Evolutionary conservation across 2,888 invertebrate genomes (phyloP), one percentile per base, ranked within the genome.

Genomic region (Osmoderma eremita): DNA sequence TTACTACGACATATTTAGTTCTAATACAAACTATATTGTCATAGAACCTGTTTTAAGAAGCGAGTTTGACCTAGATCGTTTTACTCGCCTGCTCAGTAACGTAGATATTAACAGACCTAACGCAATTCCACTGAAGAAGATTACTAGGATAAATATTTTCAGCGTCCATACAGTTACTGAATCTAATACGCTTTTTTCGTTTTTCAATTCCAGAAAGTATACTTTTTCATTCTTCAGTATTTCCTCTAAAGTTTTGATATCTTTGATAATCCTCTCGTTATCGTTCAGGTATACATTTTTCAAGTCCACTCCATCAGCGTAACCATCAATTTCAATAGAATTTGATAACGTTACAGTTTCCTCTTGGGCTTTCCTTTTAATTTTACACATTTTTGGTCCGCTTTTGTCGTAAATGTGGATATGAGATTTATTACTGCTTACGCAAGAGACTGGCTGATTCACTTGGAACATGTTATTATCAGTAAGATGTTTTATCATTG

Each of bases 401-500:
- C 50, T 67, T 1, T 69, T 56, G 20, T 71, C 68, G 62, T 74
- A 77, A 67, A 79, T 73, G 38, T 74, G 69, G 10, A 75, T 65
- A 18, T 61, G 49, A 1, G 45, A 45, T 30, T 65, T 68, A 3
- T 50, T 50, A 3, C 36, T 45, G 18, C 45, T 50, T 5, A 65
- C 58, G 30, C 68, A 68, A 13, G 39, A 54, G 69, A 75, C 22
- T 62, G 65, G 30, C 70, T 72, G 18, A 69, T 67, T 30, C 65
- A 69, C 8, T 67, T 71, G 20, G 65, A 68, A 63, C 77, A 79
- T 42, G 73, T 73, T 41, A 75, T 74, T 73, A n/a, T 68, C 63
- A 0, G 70, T 67, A n/a, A 81, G 68, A 61, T 70, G 75, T 15
- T 76, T 68, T 56, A 80, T 79, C 3, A 78, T 67, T 66, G 76